A percentile compares a stretch with the other conserved stretches of the same genome.
phyloP scores from a whole-genome alignment of 2,888 invertebrate genomes.

The Labia minor region DNA sequence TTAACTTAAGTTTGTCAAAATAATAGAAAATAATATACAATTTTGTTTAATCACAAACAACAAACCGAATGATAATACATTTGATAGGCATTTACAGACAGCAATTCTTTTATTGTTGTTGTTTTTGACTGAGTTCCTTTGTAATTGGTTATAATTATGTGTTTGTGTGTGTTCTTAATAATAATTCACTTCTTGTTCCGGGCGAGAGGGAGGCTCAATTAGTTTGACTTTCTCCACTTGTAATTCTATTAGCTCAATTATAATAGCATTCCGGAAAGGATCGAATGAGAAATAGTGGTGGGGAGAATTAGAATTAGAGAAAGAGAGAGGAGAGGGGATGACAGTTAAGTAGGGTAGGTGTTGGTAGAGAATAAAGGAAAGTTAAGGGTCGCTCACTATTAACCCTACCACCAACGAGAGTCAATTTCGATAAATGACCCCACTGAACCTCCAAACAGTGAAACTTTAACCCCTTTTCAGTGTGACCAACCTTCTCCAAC shows the following conservation, averaged over 20 bases:
- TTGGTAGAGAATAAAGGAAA: background rate
- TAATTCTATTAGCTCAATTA: conserved; percentile 13
- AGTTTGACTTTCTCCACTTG: conserved; percentile 2
- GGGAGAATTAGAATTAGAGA: too few relatives aligned
- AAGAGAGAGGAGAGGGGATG: too few relatives aligned
- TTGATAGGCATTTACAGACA: too few relatives aligned
- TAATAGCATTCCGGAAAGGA: conserved; percentile 2
- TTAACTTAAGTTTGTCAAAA: too few relatives aligned
- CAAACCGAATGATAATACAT: too few relatives aligned
- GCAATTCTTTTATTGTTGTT: too few relatives aligned
- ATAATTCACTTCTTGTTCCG: background rate
- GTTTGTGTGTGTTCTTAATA: background rate
- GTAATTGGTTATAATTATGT: too few relatives aligned
- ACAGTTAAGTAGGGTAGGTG: too few relatives aligned
- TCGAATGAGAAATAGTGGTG: background rate
- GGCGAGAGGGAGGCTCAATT: conserved; percentile 2
- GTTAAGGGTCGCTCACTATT: background rate
- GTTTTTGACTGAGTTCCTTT: too few relatives aligned
- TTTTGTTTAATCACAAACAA: too few relatives aligned
- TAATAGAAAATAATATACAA: too few relatives aligned
- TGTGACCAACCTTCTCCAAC: background rate
- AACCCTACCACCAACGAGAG: background rate
- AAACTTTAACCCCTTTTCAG: background rate
- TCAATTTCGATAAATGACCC: conserved; percentile 3
- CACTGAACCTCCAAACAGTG: background rate